A percentile compares a stretch with the other conserved stretches of the same genome.
Evolutionary conservation across 2,888 invertebrate genomes (phyloP).

Genomic region (Lepidocyrtoides sp.): DNA sequence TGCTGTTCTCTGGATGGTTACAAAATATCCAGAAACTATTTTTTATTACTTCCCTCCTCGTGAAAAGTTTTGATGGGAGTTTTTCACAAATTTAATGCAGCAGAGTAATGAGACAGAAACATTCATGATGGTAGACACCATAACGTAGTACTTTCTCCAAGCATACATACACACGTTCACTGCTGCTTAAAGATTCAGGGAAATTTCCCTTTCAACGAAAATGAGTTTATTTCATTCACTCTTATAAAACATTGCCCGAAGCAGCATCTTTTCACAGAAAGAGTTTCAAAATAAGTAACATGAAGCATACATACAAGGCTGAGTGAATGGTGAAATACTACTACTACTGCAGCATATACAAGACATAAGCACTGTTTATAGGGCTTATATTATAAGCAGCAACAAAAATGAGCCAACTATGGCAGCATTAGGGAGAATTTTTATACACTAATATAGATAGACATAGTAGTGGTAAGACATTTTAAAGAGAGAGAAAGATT

Average conservation of each 20-base stretch:
- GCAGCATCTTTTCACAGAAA: background rate
- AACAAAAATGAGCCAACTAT: background rate
- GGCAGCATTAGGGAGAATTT: background rate
- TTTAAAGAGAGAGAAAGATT: no score
- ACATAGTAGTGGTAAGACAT: background rate
- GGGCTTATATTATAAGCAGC: background rate
- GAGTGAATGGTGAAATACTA: background rate
- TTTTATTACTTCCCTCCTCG: background rate
- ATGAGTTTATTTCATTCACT: background rate
- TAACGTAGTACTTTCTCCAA: background rate
- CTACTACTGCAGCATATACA: background rate
- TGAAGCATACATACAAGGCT: background rate
- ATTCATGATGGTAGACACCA: slow-evolving; percentile 10
- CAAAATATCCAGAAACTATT: background rate
- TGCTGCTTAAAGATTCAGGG: background rate
- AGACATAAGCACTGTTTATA: no score
- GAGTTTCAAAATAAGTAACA: background rate
- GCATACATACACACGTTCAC: background rate
- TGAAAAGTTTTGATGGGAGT: slow-evolving; percentile 31
- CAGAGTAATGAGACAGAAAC: slow-evolving; percentile 16
- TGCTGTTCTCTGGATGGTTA: background rate
- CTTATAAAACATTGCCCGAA: background rate
- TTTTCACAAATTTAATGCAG: background rate
- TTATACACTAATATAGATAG: background rate
- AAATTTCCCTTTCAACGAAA: background rate